Evolutionary conservation across 2,113 vertebrate species (phyloP).

Genomic region (Dermatemys mawii): DNA sequence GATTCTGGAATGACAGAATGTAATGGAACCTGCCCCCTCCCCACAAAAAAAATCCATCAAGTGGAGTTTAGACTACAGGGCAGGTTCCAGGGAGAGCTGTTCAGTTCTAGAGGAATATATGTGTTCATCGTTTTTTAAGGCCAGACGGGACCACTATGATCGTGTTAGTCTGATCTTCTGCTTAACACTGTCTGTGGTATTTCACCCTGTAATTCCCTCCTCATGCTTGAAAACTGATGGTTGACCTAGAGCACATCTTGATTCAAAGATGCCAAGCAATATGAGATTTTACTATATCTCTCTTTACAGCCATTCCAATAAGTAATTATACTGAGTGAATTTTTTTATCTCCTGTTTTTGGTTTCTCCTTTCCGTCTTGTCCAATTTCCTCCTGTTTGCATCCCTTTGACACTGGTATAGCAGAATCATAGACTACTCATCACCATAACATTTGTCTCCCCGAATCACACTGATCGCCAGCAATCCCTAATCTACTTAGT

Average conservation of each 20-base stretch:
- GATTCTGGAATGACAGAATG: neutral
- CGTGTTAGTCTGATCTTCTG: neutral
- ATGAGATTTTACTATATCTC: neutral
- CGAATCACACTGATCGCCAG: neutral
- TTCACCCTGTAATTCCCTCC: neutral
- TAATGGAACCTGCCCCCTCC: neutral
- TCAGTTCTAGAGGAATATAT: neutral
- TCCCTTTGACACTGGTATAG: neutral
- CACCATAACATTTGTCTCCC: neutral
- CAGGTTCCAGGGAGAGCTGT: neutral
- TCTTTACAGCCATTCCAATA: neutral
- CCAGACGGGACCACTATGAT: neutral
- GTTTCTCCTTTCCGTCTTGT: neutral
- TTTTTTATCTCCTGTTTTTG: neutral
- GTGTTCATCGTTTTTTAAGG: neutral
- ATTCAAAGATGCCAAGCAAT: neutral
- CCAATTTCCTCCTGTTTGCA: neutral
- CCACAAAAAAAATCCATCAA: neutral
- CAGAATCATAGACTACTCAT: neutral
- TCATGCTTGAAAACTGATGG: neutral
- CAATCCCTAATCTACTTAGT: neutral
- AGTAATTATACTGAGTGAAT: neutral
- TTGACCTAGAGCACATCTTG: neutral
- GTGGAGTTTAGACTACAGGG: neutral
- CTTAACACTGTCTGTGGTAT: neutral